Evolutionary conservation across 2,888 invertebrate genomes (phyloP).

Genomic region (Eremobia ochroleuca): DNA sequence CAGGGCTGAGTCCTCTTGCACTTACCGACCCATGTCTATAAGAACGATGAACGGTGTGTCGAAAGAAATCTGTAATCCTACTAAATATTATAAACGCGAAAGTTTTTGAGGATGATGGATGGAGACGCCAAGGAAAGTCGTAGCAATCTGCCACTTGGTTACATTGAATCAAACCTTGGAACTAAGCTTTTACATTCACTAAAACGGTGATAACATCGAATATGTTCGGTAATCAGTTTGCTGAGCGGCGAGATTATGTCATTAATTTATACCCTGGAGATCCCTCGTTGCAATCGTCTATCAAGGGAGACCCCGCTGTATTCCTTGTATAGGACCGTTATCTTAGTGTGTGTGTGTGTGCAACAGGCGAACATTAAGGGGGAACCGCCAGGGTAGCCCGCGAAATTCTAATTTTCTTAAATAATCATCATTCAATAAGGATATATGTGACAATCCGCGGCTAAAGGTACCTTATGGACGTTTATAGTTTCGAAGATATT

Average conservation of each 20-base stretch:
- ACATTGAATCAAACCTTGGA: not conserved
- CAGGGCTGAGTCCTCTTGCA: not conserved
- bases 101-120: not conserved
- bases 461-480: too few relatives aligned
- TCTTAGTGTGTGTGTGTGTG: slow-evolving; percentile 10
- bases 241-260: not conserved
- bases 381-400: too few relatives aligned
- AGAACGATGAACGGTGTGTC: not conserved
- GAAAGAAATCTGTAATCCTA: not conserved
- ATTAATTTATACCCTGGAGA: not conserved
- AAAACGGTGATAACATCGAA: not conserved
- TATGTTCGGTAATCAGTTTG: not conserved
- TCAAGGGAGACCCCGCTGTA: not conserved
- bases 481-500: too few relatives aligned
- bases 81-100: not conserved
- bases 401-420: too few relatives aligned
- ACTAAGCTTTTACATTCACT: not conserved
- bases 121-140: not conserved
- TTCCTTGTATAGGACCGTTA: not conserved
- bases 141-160: not conserved
- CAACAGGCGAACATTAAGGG: slow-evolving; percentile 3
- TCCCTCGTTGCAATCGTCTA: slow-evolving; percentile 5
- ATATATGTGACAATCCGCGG: too few relatives aligned
- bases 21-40: not conserved
- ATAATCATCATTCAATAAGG: too few relatives aligned